phyloP scores from a whole-genome alignment of 2,113 vertebrate genomes.

The Zosterops pallidus region DNA sequence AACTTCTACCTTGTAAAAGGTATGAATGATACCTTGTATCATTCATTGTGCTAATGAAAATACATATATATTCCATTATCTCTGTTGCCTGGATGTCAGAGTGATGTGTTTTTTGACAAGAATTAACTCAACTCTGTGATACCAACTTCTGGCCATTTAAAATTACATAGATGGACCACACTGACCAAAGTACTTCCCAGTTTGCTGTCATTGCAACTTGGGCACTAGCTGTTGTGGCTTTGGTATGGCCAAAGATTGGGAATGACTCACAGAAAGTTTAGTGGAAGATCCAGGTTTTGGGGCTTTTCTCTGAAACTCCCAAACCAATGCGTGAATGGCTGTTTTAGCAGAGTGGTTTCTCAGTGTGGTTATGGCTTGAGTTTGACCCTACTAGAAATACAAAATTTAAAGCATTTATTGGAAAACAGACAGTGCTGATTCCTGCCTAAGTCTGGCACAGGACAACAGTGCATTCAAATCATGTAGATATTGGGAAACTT shows the following conservation, averaged over 20 bases:
- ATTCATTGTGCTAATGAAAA: not conserved
- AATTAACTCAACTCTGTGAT: not conserved
- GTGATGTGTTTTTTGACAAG: not conserved
- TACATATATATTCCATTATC: not conserved
- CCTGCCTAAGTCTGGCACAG: not conserved
- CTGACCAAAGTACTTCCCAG: not conserved
- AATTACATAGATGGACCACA: not conserved
- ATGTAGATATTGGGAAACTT: not conserved
- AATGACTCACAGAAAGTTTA: not conserved
- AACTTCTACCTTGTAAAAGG: not conserved
- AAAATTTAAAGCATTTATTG: not conserved
- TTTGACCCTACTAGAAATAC: not conserved
- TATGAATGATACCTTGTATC: not conserved
- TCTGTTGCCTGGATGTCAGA: not conserved
- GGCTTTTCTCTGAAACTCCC: not conserved
- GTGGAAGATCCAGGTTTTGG: not conserved
- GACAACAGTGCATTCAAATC: accelerated
- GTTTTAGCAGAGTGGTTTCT: not conserved
- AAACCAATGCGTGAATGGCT: not conserved
- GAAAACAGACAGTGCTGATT: not conserved
- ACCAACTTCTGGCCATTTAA: not conserved
- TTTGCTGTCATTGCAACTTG: not conserved
- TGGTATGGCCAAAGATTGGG: not conserved
- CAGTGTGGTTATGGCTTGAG: not conserved
- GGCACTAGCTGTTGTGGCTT: not conserved